Evolutionary conservation across 2,113 vertebrate genomes (phyloP).

Genomic region (Laticauda colubrina): DNA sequence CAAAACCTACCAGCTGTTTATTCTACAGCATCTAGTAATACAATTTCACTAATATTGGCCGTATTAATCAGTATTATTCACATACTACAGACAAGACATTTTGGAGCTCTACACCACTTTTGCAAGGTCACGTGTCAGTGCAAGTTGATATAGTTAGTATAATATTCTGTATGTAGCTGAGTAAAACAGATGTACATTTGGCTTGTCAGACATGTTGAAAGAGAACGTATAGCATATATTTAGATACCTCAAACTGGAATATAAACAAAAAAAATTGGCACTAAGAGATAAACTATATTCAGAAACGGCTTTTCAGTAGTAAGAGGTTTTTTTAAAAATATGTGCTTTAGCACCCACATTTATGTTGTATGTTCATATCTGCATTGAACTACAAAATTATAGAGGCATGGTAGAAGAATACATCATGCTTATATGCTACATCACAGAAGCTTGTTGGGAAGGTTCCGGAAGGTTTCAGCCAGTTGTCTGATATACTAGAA

Average conservation of each 20-base stretch:
- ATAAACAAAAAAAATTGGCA: background rate
- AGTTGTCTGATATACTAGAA: background rate
- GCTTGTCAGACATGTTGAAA: background rate
- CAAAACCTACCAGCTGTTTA: background rate
- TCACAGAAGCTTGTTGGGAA: background rate
- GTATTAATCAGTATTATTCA: background rate
- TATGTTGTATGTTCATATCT: background rate
- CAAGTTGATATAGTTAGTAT: background rate
- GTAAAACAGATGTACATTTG: background rate
- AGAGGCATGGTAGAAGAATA: background rate
- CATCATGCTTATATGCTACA: background rate
- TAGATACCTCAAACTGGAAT: background rate
- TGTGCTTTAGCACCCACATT: background rate
- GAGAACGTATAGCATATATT: background rate
- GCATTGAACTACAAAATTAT: background rate
- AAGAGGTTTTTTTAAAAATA: background rate
- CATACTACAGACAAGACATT: background rate
- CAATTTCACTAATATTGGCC: background rate
- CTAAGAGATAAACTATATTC: too few species aligned
- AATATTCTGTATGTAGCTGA: background rate
- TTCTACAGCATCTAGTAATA: background rate
- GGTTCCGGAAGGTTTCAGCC: slow-evolving; percentile 27
- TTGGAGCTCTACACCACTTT: background rate
- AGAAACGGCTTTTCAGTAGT: background rate
- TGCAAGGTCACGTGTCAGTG: background rate